Conservation (phyloP, 2,797 vertebrate species). For the Gallinago nigripennis region DNA sequence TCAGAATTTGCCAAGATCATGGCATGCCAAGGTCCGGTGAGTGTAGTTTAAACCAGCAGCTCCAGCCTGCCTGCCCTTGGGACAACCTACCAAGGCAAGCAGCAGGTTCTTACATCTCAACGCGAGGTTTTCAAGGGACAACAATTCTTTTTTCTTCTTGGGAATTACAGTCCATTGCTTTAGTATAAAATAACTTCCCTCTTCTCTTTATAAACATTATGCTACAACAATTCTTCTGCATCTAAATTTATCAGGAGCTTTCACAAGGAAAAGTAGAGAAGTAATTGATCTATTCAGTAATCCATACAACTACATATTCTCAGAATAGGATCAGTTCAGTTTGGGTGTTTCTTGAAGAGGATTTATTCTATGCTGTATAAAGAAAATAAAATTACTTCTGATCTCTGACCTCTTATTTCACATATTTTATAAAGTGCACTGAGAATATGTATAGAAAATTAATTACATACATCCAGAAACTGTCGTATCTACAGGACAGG, state of each 20-base stretch:
- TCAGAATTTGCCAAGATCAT: background rate
- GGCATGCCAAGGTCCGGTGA: background rate
- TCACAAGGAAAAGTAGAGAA: background rate
- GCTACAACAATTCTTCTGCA: background rate
- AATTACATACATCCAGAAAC: background rate
- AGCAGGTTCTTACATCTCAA: background rate
- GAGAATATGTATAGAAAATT: background rate
- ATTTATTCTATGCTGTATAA: background rate
- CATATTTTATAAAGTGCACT: background rate
- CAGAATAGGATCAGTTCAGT: background rate
- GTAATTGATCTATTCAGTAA: background rate
- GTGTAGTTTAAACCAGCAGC: background rate
- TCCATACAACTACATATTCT: background rate
- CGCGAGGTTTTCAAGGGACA: background rate
- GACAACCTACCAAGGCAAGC: background rate
- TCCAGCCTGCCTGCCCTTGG: background rate
- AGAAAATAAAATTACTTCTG: slow-evolving; percentile 24
- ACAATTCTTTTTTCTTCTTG: background rate
- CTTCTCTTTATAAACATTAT: background rate
- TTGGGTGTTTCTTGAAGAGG: background rate
- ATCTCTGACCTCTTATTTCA: background rate
- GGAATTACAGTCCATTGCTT: background rate
- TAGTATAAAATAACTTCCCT: background rate
- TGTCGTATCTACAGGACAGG: background rate
- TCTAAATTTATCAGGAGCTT: background rate